Conservation (phyloP, 2,113 vertebrate genomes). For the Phylloscopus trochiloides region DNA sequence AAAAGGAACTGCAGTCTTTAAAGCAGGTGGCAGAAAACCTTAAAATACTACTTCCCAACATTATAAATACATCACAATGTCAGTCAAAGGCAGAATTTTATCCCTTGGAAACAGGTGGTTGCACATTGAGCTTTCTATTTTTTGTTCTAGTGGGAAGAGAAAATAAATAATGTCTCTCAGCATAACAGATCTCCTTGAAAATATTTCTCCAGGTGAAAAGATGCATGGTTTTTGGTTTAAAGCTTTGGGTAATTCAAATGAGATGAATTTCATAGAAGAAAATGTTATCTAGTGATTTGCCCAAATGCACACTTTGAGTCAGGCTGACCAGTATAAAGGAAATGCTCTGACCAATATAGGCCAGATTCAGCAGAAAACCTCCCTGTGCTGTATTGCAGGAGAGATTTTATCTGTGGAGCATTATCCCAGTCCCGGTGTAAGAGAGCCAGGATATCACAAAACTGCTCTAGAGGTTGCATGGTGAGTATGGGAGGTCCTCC, state of each 20-base stretch:
- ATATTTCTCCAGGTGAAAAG: background rate
- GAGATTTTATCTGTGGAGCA: background rate
- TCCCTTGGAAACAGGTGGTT: background rate
- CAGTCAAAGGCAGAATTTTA: background rate
- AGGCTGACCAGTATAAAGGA: too few relatives aligned
- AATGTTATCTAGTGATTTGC: background rate
- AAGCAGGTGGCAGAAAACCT: background rate
- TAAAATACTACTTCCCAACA: background rate
- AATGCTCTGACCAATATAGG: too few relatives aligned
- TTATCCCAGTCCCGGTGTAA: background rate
- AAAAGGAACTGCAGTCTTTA: background rate
- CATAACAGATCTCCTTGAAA: background rate
- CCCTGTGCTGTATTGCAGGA: fast-evolving
- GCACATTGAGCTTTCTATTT: background rate
- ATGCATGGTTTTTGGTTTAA: background rate
- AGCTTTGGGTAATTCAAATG: background rate
- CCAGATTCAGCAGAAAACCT: background rate
- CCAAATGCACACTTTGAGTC: background rate
- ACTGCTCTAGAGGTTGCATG: background rate
- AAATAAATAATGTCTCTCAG: background rate
- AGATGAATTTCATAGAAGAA: background rate
- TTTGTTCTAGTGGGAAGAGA: background rate
- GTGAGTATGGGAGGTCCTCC: background rate
- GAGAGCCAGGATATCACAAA: background rate
- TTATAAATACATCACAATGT: background rate